phyloP scores from a whole-genome alignment of 2,888 invertebrate genomes.

The Agrochola litura region DNA sequence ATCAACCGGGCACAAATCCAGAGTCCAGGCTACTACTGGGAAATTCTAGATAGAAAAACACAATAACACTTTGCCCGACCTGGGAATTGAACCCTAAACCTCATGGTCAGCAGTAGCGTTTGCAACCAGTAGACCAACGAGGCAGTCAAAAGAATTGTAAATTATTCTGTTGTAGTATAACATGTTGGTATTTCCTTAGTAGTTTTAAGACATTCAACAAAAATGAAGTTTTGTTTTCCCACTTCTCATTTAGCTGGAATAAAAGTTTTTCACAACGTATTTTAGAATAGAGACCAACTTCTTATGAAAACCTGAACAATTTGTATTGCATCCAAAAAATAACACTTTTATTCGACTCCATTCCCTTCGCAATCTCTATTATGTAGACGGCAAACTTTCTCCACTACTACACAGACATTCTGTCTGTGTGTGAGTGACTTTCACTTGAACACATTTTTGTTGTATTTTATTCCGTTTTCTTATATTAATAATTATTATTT shows the following conservation, averaged over 20 bases:
- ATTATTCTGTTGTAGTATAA: too few species aligned
- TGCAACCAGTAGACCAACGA: background rate
- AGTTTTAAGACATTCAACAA: background rate
- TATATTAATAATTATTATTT: slow-evolving; percentile 57
- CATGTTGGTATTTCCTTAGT: background rate
- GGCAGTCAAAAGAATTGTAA: background rate
- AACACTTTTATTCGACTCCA: slow-evolving; percentile 69
- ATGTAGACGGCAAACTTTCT: slow-evolving; percentile 82
- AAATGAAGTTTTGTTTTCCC: background rate
- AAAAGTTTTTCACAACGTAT: background rate
- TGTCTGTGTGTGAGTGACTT: slow-evolving; percentile 82
- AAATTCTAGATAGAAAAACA: background rate
- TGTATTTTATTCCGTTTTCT: slow-evolving; percentile 78
- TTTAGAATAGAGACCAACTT: too few species aligned
- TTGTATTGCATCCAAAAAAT: slow-evolving; percentile 5
- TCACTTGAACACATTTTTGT: slow-evolving; percentile 82
- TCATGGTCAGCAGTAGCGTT: too few species aligned
- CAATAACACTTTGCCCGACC: background rate
- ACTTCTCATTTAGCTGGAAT: background rate
- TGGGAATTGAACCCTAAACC: background rate
- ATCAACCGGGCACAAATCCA: background rate
- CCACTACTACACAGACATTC: slow-evolving; percentile 78
- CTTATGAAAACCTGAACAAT: background rate
- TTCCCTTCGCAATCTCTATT: slow-evolving; percentile 61
- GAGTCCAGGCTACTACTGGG: background rate